Base-by-base conservation (phyloP, 2,888 invertebrate species). In the Campoplex capitator region DNA sequence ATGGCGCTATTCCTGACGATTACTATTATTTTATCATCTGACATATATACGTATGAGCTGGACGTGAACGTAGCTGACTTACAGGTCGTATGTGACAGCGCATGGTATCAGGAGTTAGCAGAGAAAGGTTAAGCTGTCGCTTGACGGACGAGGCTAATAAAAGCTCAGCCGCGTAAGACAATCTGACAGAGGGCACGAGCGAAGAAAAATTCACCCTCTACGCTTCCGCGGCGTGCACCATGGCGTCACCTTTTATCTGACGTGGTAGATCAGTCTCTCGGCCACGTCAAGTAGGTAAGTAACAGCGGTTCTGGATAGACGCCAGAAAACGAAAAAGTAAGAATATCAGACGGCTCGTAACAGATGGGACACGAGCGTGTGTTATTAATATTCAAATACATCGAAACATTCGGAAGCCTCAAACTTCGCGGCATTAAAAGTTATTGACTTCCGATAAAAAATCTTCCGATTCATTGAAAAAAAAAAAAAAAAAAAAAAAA, bases 81-180 rank as follows among this genome's bases (percentile, higher is more conserved):
- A 62, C 51, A 38, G 28, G 48, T 28, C 56, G 77, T 58, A 68
- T 58, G 71, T 35, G 56, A 71, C 70, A 76, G 54, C 74, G 13
- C 68, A 54, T 42, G 82, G 75, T 84, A 84, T 87, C 87, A 84
- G 84, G 79, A 84, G 87, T 87, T 51, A 80, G 83, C 88, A 84
- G 89, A 89, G 91, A 91, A 91, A 92, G 91, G 92, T 92, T 92
- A 91, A 92, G 92, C 92, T 91, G 90, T 89, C 92, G 92, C 91
- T 90, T 92, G 90, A 90, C 90, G 86, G 91, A 90, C 91, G 89
- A 91, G 90, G 92, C 92, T 92, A 92, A 92, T 92, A 91, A 92
- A 92, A 92, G 92, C 91, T 92, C 92, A 92, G 89, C 90, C 89
- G 84, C 89, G 91, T 92, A 92, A 92, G 92, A 90, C 92, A 91